Evolutionary conservation across 2,888 invertebrate genomes (phyloP), one percentile per base, ranked within the genome.

Genomic region (Athripsodes cinereus): DNA sequence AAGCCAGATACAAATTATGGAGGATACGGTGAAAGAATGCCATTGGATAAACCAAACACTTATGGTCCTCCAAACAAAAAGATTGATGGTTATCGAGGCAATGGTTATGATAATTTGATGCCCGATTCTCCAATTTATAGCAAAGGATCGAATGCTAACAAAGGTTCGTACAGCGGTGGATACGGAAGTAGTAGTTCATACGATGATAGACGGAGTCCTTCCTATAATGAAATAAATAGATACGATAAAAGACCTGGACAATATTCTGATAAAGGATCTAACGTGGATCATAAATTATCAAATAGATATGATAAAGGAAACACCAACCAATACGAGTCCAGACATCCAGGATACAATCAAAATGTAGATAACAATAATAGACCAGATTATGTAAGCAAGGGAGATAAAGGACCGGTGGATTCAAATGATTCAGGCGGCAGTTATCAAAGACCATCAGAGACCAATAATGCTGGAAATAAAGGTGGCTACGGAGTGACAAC

Each of bases 51-150:
- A 13, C 48, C 47, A 26, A 40, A 26, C 20, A 35, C 31, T n/a
- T 16, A 31, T 19, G 19, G 26, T 44, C 31, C 22, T 22, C 57
- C 57, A 16, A 31, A 10, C 22, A 56, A 40, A 31, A 53, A 52
- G 1, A 40, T 55, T 13, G 59, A 60, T 51, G 63, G 58, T 6
- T 63, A 63, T 18, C 57, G 63, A 53, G 63, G 63, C 19, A 61
- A 63, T 40, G 63, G 63, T 2, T 63, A 63, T 52, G 63, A 63
- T 21, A 63, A 63, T 53, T 50, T 63, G 10, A 55, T 57, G 57
- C 57, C 57, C 1, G 46, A 57, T 46, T 52, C 52, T 52, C 57
- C 57, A n/a, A 21, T 57, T 10, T 31, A 56, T 31, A 34, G 52
- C 22, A 48, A 31, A 20, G 20, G 34, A 2, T 10, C 34, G 16